Conservation (phyloP, 2,888 invertebrate genomes). For the Chesias legatella region DNA sequence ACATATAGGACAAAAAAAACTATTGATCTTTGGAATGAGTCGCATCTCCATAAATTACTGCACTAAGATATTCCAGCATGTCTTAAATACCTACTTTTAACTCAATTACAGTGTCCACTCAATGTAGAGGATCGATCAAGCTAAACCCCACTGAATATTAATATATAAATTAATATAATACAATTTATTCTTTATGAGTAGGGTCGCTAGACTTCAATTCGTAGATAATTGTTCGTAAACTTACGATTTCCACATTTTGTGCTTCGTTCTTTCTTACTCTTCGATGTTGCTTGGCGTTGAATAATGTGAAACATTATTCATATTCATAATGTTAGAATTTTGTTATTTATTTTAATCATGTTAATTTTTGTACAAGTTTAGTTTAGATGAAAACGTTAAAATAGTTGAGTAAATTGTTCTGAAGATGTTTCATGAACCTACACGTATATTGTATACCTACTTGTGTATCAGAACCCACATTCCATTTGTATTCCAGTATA, state of each 20-base stretch:
- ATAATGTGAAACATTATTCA: conserved; percentile 68
- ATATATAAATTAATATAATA: conserved; percentile 33
- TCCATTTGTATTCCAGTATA: conserved; percentile 64
- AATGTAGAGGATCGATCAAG: conserved; percentile 13
- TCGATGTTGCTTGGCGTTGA: conserved; percentile 76
- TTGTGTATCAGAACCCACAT: conserved; percentile 66
- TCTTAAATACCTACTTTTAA: background rate
- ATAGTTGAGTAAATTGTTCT: conserved; percentile 66
- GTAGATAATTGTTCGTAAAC: conserved; percentile 65
- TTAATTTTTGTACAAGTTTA: conserved; percentile 68
- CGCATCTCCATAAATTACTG: background rate
- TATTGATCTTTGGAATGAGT: background rate
- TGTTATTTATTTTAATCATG: conserved; percentile 63
- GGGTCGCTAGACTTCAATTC: conserved; percentile 76
- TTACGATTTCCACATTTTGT: conserved; percentile 56
- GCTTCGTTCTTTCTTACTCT: conserved; percentile 68
- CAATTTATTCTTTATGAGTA: conserved; percentile 53
- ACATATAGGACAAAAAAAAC: too few relatives aligned
- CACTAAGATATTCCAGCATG: background rate
- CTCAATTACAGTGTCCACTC: background rate
- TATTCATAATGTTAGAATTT: conserved; percentile 52
- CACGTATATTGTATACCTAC: conserved; percentile 37
- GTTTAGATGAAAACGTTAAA: conserved; percentile 72
- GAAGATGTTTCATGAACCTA: conserved; percentile 54
- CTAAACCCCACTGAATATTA: conserved; percentile 20